phyloP scores from a whole-genome alignment of 2,888 invertebrate species.

The Epirrita christyi region DNA sequence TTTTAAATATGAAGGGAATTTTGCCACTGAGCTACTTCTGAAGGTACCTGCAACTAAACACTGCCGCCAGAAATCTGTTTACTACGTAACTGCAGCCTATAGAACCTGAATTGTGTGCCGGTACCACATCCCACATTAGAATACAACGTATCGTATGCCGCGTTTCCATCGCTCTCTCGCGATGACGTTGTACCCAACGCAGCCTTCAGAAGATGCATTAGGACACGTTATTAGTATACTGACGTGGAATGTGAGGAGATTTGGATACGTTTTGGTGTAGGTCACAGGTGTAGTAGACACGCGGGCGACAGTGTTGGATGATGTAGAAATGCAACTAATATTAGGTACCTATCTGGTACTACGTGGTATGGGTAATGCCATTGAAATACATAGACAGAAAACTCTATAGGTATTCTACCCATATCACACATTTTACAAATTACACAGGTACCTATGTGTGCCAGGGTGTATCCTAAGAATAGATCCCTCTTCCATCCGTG shows the following conservation, averaged over 20 bases:
- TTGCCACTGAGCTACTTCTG: background rate
- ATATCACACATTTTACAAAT: no score
- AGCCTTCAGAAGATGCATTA: conserved; percentile 43
- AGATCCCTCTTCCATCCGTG: no score
- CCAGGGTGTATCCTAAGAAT: no score
- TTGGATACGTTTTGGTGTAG: conserved; percentile 57
- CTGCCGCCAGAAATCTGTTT: conserved; percentile 5
- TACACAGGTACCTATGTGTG: no score
- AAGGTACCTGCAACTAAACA: background rate
- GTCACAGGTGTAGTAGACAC: conserved; percentile 74
- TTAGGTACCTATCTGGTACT: conserved; percentile 16
- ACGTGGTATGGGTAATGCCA: no score
- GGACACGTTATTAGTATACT: conserved; percentile 37
- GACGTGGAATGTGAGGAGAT: conserved; percentile 48
- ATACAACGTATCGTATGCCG: conserved; percentile 53
- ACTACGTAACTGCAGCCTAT: conserved; percentile 21
- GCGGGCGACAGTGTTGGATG: conserved; percentile 68
- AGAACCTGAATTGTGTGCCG: conserved; percentile 66
- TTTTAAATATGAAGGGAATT: no score
- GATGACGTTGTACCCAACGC: conserved; percentile 20
- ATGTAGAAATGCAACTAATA: conserved; percentile 63
- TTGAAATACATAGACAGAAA: no score
- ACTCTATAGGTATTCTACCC: no score
- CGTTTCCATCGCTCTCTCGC: conserved; percentile 55
- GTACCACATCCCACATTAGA: conserved; percentile 51